Base-by-base conservation (phyloP, 2,888 invertebrate species). In the Itoplectis maculator region DNA sequence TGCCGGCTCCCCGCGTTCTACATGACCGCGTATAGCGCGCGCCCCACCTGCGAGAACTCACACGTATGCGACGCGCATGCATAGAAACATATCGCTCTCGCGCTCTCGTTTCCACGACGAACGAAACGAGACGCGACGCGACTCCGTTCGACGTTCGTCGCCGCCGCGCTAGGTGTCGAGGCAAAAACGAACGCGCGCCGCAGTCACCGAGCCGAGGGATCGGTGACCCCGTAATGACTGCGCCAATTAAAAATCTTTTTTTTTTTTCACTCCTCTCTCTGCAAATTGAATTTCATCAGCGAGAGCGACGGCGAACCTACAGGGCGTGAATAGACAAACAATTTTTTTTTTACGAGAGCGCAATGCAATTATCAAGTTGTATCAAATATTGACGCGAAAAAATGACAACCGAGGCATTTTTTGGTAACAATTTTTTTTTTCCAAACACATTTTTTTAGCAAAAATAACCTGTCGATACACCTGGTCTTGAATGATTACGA, bases 211-310 rank as follows among this genome's bases (percentile, higher is more conserved):
- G 86, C 84, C 75, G 85, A 86, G 86, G 86, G 91, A 90, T 90
- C 91, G 87, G 85, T 89, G 91, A 91, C 91, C 90, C 83, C 88
- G 86, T 87, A 86, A 86, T 86, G 88, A 86, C 84, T 80, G 80
- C 86, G 81, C 82, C 89, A 88, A 90, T 90, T 88, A 88, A 88
- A 85, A 35, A 35, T 70, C 15, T 40, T 29, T 37, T 74, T 54
- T 54, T 8, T 54, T 63, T 65, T 54, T 65, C 9, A 13, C 9
- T 66, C 29, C 29, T 15, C 23, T 65, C 45, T 70, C 42, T n/a
- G 15, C 29, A 37, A 59, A 59, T 59, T 72, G 15, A 23, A 59
- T 45, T 45, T 9, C 18, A 45, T 56, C 15, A 42, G 35, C n/a
- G 20, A 23, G 29, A 23, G 29, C 29, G 40, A 40, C 29, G 40